Evolutionary conservation across 2,797 vertebrate genomes (phyloP).

Genomic region (Australoheros facetus): DNA sequence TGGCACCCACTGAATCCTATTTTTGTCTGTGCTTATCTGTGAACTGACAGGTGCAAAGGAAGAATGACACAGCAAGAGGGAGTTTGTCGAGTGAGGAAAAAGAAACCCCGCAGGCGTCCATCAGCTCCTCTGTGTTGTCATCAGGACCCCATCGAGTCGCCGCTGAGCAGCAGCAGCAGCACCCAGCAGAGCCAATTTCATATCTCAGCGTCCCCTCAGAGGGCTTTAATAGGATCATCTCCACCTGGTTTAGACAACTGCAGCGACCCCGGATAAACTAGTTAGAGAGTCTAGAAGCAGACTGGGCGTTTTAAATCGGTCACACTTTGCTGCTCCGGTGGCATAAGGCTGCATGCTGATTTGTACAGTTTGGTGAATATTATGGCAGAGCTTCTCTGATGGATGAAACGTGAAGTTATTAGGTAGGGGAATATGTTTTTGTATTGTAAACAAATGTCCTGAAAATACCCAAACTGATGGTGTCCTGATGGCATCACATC

Average conservation of each 20-base stretch:
- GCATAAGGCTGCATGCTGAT: background rate
- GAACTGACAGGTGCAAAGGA: background rate
- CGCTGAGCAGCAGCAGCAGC: constrained; percentile 7
- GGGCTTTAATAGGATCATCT: background rate
- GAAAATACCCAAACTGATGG: background rate
- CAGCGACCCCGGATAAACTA: background rate
- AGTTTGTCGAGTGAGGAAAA: constrained; percentile 9
- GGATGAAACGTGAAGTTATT: background rate
- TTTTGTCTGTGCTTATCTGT: background rate
- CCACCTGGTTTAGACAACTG: background rate
- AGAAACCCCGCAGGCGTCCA: constrained; percentile 24
- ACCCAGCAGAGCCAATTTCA: constrained; percentile 5
- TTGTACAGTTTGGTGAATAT: background rate
- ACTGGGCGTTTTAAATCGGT: background rate
- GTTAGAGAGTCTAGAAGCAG: background rate
- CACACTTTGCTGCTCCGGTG: background rate
- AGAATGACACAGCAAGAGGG: background rate
- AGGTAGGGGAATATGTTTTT: background rate
- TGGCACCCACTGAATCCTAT: background rate
- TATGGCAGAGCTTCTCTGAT: background rate
- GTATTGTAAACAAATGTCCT: background rate
- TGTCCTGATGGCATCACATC: too few species aligned
- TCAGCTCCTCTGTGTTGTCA: constrained; percentile 32
- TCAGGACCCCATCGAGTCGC: constrained; percentile 55
- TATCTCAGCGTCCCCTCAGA: constrained; percentile 29